These are phyloP conservation scores for Cryptotermes secundus DNA, from an alignment of 1,140 invertebrate species.

Conservation along the genomic window DNA sequence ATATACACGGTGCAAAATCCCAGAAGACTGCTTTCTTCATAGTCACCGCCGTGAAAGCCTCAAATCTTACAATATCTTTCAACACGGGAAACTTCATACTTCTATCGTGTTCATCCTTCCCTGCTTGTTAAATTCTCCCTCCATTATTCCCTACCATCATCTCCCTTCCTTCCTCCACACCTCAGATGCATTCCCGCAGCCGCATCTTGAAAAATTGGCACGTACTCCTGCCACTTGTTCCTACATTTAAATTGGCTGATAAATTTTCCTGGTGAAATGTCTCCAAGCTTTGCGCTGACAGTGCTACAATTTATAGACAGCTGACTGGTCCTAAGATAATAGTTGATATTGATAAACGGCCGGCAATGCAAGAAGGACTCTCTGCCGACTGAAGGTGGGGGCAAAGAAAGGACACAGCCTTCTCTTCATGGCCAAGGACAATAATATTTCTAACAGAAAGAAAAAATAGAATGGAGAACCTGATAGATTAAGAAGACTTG, in stretches of 20 bases:
- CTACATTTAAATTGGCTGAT: slow-evolving; percentile 37
- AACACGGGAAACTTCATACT: neutral
- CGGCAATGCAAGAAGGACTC: neutral
- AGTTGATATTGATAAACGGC: slow-evolving; percentile 35
- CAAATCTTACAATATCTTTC: too few species aligned
- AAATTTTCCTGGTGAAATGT: slow-evolving; percentile 28
- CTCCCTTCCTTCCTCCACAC: neutral
- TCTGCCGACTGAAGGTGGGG: neutral
- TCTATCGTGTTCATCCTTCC: neutral
- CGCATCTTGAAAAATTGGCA: slow-evolving; percentile 37
- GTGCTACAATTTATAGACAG: slow-evolving; percentile 34
- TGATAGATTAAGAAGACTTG: too few species aligned
- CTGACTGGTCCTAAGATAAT: slow-evolving; percentile 33
- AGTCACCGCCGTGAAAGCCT: too few species aligned
- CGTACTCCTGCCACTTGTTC: slow-evolving; percentile 34
- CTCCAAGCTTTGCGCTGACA: slow-evolving; percentile 9
- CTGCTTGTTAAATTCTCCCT: neutral
- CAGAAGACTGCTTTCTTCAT: too few species aligned
- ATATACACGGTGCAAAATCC: too few species aligned
- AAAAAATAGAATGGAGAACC: too few species aligned
- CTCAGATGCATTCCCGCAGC: neutral
- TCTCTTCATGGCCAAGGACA: neutral
- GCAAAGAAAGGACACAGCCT: neutral
- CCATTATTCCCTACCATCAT: neutral
- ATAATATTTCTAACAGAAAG: neutral